These are phyloP conservation scores for Seriola quinqueradiata DNA, from an alignment of 2,113 vertebrate species.

Conservation along the genomic window DNA sequence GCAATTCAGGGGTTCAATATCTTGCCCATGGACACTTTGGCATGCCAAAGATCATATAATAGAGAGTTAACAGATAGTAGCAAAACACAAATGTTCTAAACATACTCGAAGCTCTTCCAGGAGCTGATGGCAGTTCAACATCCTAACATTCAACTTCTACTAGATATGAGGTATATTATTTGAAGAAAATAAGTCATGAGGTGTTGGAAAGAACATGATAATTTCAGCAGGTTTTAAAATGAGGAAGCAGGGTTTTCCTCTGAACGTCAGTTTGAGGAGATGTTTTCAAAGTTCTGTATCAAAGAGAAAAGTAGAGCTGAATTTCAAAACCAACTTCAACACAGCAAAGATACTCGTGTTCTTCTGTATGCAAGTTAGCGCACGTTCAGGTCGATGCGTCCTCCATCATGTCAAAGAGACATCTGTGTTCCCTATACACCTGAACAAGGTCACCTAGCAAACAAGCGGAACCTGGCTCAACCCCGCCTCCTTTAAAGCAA, in stretches of 20 bases:
- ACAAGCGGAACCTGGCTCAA: no score
- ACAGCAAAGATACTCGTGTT: neutral
- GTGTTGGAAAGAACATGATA: no score
- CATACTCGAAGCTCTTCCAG: neutral
- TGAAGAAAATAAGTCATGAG: no score
- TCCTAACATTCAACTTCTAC: no score
- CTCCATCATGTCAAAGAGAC: no score
- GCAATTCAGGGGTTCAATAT: no score
- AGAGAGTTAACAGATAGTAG: neutral
- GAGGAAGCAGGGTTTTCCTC: neutral
- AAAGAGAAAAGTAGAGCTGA: neutral
- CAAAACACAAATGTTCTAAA: neutral
- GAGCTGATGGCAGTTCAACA: neutral
- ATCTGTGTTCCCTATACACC: no score
- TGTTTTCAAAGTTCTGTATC: neutral
- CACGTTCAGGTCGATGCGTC: neutral
- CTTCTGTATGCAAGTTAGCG: neutral
- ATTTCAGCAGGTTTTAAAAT: no score
- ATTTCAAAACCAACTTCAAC: neutral
- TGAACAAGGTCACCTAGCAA: no score
- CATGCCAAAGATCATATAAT: neutral
- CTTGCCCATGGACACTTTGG: no score
- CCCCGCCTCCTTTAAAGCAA: no score
- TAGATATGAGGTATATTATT: neutral
- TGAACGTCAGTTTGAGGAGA: neutral